phyloP scores from a whole-genome alignment of 1,140 invertebrate species.

The Caerostris extrusa region DNA sequence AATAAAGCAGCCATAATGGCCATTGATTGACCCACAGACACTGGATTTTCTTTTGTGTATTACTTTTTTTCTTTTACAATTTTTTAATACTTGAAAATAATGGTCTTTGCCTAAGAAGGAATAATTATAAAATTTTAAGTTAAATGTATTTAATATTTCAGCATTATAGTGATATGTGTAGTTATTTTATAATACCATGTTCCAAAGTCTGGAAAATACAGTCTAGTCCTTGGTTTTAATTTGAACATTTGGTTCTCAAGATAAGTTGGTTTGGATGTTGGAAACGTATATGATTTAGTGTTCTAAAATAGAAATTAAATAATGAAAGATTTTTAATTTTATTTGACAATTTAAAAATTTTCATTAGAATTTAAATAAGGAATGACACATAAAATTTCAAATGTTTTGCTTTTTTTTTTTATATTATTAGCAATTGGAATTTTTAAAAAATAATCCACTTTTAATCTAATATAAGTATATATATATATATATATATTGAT shows the following conservation, averaged over 20 bases:
- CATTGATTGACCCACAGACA: constrained; percentile 24
- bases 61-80: background rate
- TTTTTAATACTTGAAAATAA: constrained; percentile 45
- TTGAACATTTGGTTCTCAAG: background rate
- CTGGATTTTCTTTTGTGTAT: background rate
- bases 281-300: background rate
- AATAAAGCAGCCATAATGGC: constrained; percentile 46
- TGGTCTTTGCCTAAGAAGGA: constrained; percentile 43
- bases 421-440: too few species aligned
- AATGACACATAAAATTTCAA: too few species aligned
- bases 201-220: background rate
- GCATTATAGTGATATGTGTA: too few species aligned
- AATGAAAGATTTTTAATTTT: too few species aligned
- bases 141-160: too few species aligned
- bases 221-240: constrained; percentile 15
- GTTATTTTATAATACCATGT: constrained; percentile 3
- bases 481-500: too few species aligned
- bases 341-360: too few species aligned
- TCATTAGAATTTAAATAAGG: too few species aligned
- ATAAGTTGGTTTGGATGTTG: background rate
- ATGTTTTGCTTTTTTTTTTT: too few species aligned
- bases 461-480: too few species aligned
- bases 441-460: too few species aligned
- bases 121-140: background rate
- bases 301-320: background rate